Percentiles rank a stretch among this genome's conserved stretches.
phyloP scores from a whole-genome alignment of 1,140 invertebrate species.

The Danaus melanippus region DNA sequence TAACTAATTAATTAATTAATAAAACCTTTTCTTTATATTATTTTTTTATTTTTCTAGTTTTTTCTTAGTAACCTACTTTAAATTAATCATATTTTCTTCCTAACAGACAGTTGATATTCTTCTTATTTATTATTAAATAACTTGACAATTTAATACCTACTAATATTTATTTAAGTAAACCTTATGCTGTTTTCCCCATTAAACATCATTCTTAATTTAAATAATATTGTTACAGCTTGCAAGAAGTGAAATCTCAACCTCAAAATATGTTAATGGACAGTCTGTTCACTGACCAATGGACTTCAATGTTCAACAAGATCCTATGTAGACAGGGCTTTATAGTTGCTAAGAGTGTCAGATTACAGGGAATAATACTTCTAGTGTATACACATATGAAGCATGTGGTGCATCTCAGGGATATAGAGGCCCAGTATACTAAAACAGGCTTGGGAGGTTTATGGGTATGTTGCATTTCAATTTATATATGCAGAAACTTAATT shows the following conservation, averaged over 20 bases:
- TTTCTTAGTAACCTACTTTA: too few species aligned
- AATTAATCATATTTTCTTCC: too few species aligned
- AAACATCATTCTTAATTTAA: too few species aligned
- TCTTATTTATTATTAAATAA: not conserved
- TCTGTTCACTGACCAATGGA: slow-evolving; percentile 90
- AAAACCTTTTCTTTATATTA: too few species aligned
- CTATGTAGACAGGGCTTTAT: slow-evolving; percentile 82
- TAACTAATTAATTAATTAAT: too few species aligned
- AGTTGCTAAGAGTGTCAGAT: slow-evolving; percentile 81
- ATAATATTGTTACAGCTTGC: slow-evolving; percentile 74
- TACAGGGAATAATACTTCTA: slow-evolving; percentile 85
- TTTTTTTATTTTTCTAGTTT: too few species aligned
- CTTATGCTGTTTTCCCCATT: not conserved
- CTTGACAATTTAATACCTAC: not conserved
- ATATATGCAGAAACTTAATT: slow-evolving; percentile 4
- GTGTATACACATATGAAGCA: slow-evolving; percentile 85
- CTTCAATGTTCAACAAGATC: slow-evolving; percentile 79
- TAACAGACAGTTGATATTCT: too few species aligned
- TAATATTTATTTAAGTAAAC: not conserved
- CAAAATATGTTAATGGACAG: slow-evolving; percentile 87
- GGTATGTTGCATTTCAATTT: slow-evolving; percentile 66
- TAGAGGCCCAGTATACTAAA: slow-evolving; percentile 88
- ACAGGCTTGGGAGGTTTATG: slow-evolving; percentile 93
- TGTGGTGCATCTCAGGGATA: slow-evolving; percentile 83
- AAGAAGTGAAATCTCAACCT: slow-evolving; percentile 92